Evolutionary conservation across 2,888 invertebrate species (phyloP), one percentile per base, ranked within the genome.

Genomic region (Heliconius sara): DNA sequence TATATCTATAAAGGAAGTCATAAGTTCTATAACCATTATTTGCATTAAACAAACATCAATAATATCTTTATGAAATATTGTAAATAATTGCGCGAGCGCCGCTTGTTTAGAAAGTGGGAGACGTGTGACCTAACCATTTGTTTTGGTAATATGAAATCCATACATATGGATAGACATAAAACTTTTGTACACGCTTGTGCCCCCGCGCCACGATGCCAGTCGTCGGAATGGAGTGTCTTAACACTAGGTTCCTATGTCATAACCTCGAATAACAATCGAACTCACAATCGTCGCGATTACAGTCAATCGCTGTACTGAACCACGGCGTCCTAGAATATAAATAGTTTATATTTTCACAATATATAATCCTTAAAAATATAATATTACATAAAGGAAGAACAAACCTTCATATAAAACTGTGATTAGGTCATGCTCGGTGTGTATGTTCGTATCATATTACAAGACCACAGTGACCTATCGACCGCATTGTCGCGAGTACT

Each of bases 401-500:
- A 39, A 43, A 25, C 39, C 68, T 43, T 68, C 68, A n/a, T 68
- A 39, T 13, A 43, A 68, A 68, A 22, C 13, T 43, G 10, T 39
- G n/a, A 70, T 70, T 47, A 70, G 43, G 70, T 70, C 70, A 47
- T 16, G 3, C 70, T 47, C 70, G 43, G 7, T 70, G 70, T 47
- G 25, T 16, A 13, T 70, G 43, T 68, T 10, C 10, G 34, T 47
- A 27, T 47, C 47, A 9, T 47, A 3, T 70, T 70, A 70, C 70
- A 70, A 34, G 16, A 72, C 75, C 65, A 39, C 75, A 73, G 30
- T 73, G 73, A 60, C 73, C 73, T 57, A 30, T 30, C 57, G 75
- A 75, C 75, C 75, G 65, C 75, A 75, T 75, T 75, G 65, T 43
- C 39, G 75, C 27, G 25, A 39, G 39, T 72, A 72, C 57, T 60